Conservation (phyloP, 1,140 invertebrate genomes). For the Idris sp. region DNA sequence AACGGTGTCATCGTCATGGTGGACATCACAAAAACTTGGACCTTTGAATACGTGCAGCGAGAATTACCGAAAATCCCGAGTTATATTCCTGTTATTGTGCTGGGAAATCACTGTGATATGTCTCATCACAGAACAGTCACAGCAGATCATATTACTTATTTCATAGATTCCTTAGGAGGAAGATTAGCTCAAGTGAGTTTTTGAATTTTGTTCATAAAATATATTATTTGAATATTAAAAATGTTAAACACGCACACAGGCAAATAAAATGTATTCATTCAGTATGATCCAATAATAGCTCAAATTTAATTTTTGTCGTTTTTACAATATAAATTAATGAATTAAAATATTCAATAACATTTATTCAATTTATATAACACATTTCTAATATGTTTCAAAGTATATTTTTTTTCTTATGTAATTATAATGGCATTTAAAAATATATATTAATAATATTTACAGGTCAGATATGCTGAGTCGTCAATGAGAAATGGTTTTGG, state of each 20-base stretch:
- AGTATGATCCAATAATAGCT: no score
- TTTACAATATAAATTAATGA: no score
- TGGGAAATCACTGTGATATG: constrained; percentile 98
- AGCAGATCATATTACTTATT: constrained; percentile 83
- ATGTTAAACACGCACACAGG: no score
- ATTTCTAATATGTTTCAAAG: no score
- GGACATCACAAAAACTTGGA: constrained; percentile 98
- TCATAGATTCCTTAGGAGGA: constrained; percentile 81
- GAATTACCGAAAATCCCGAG: constrained; percentile 91
- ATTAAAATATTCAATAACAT: no score
- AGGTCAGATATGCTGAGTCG: constrained; percentile 92
- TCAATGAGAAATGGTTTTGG: constrained; percentile 99
- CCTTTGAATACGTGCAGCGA: constrained; percentile 95
- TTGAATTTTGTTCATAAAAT: no score
- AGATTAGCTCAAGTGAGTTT: constrained; percentile 71
- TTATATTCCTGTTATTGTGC: constrained; percentile 93
- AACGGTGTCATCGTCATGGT: constrained; percentile 95
- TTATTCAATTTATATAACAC: no score
- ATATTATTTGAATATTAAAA: constrained; percentile 42
- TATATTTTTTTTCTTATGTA: no score
- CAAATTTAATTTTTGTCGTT: no score
- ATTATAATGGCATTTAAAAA: no score
- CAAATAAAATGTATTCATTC: no score
- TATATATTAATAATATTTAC: background rate
- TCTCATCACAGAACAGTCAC: constrained; percentile 92